Conservation (phyloP, 2,888 invertebrate species). For the Brachyopa scutellaris region DNA sequence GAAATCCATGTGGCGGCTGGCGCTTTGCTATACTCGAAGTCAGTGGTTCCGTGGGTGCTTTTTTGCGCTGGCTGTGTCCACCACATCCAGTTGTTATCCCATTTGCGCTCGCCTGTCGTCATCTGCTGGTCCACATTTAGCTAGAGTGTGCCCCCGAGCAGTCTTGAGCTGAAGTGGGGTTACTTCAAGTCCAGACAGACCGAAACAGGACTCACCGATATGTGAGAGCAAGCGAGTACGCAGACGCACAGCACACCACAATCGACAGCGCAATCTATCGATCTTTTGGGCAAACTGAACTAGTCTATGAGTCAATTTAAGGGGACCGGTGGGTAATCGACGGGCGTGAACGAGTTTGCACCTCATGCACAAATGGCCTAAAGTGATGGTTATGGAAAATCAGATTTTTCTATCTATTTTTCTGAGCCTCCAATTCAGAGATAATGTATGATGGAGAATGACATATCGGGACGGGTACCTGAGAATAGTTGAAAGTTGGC, state of each 20-base stretch:
- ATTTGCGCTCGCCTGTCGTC: constrained; percentile 36
- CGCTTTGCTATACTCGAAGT: constrained; percentile 1
- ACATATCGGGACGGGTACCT: constrained; percentile 69
- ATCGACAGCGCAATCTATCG: constrained; percentile 53
- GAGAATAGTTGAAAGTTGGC: constrained; percentile 65
- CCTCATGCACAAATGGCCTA: constrained; percentile 70
- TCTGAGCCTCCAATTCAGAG: constrained; percentile 57
- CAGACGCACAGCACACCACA: background rate
- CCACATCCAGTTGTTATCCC: constrained; percentile 55
- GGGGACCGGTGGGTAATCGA: constrained; percentile 47
- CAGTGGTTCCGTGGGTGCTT: background rate
- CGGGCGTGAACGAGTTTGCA: constrained; percentile 71
- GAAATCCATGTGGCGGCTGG: constrained; percentile 27
- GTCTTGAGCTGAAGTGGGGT: constrained; percentile 2
- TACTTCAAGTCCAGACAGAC: constrained; percentile 24
- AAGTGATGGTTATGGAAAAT: constrained; percentile 52
- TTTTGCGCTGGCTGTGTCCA: constrained; percentile 1
- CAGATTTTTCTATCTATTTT: constrained; percentile 23
- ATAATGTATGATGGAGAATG: constrained; percentile 71
- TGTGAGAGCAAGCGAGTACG: constrained; percentile 18
- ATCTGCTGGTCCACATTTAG: constrained; percentile 30
- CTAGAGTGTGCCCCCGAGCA: constrained; percentile 39
- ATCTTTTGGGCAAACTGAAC: constrained; percentile 58
- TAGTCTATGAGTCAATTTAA: constrained; percentile 25
- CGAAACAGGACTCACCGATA: constrained; percentile 53